These are phyloP conservation scores for Cyclura pinguis DNA, from an alignment of 2,797 vertebrate species.

Conservation along the genomic window DNA sequence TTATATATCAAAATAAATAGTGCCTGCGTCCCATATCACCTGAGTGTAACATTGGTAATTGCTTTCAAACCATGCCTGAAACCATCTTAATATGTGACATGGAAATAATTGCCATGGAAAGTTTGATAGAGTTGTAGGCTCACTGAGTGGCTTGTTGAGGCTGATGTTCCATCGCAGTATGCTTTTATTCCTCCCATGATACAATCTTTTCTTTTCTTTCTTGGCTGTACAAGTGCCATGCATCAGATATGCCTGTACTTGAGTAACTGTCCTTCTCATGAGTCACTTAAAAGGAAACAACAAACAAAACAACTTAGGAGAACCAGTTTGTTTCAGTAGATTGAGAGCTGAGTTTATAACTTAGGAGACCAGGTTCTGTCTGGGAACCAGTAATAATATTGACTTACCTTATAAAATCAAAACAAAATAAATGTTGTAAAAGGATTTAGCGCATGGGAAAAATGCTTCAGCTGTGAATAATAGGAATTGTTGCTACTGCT, in stretches of 20 bases:
- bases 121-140: background rate
- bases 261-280: background rate
- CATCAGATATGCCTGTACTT: background rate
- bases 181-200: background rate
- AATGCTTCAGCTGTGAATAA: background rate
- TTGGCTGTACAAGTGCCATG: background rate
- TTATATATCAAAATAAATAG: background rate
- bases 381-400: background rate
- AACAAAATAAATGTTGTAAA: background rate
- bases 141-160: background rate
- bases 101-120: background rate
- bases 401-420: background rate
- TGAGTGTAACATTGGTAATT: background rate
- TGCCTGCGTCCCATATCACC: background rate
- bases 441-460: background rate
- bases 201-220: too few relatives aligned
- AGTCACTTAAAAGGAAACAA: background rate
- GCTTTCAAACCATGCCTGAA: background rate
- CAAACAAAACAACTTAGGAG: background rate
- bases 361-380: background rate
- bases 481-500: background rate
- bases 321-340: background rate
- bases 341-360: background rate
- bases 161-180: background rate
- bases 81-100: background rate